Evolutionary conservation across 1,140 invertebrate genomes (phyloP).

Genomic region (Dendroctonus ponderosae): DNA sequence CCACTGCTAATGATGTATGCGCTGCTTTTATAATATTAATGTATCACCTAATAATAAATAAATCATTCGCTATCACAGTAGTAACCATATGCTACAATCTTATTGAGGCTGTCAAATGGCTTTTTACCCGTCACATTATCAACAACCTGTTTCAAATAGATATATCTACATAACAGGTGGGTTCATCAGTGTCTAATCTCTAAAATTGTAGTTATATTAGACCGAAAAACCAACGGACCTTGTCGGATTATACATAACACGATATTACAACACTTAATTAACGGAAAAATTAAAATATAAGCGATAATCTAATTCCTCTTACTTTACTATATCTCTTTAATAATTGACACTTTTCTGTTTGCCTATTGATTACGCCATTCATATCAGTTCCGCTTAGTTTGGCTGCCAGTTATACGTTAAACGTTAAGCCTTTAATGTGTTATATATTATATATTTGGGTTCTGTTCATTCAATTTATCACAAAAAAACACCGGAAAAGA

Average conservation of each 20-base stretch:
- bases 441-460: too few species aligned
- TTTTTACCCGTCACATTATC: conserved; percentile 39
- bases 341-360: conserved; percentile 35
- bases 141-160: conserved; percentile 38
- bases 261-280: conserved; percentile 38
- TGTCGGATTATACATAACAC: conserved; percentile 36
- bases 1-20: neutral
- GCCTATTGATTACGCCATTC: conserved; percentile 26
- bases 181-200: conserved; percentile 40
- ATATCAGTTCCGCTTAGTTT: conserved; percentile 13
- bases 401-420: conserved; percentile 3
- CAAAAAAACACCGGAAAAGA: neutral
- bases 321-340: conserved; percentile 29
- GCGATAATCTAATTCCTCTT: conserved; percentile 31
- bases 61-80: conserved; percentile 36
- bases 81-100: conserved; percentile 39
- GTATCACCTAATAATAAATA: conserved; percentile 32
- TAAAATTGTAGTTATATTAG: conserved; percentile 34
- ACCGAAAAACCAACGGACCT: conserved; percentile 34
- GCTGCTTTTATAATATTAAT: conserved; percentile 13
- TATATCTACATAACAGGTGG: conserved; percentile 40
- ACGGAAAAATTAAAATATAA: conserved; percentile 38
- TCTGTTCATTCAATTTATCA: neutral
- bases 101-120: conserved; percentile 36
- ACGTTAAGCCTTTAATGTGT: conserved; percentile 4